Evolutionary conservation across 1,140 invertebrate species (phyloP).

Genomic region (Heliconius hermathena): DNA sequence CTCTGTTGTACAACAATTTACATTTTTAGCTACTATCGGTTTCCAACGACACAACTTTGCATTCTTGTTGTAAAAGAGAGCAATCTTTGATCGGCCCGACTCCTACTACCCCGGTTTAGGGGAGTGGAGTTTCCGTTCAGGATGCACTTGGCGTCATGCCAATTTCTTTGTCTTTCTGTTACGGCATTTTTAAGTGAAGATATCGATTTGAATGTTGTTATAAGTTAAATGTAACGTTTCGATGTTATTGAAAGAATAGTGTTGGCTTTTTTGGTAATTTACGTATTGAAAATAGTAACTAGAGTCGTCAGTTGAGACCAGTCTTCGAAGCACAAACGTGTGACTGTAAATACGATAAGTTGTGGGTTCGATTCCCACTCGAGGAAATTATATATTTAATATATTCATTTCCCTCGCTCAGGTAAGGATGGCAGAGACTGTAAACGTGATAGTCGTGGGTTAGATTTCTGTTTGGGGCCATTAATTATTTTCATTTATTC

Average conservation of each 20-base stretch:
- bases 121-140: constrained; percentile 43
- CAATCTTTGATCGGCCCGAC: constrained; percentile 69
- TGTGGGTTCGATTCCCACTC: no score
- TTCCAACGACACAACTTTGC: constrained; percentile 65
- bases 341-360: no score
- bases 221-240: background rate
- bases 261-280: background rate
- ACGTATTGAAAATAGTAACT: no score
- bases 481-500: no score
- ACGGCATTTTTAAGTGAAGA: constrained; percentile 54
- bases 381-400: no score
- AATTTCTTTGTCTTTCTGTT: constrained; percentile 74
- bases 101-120: constrained; percentile 54
- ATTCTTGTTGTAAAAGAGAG: constrained; percentile 64
- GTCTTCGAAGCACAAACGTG: no score
- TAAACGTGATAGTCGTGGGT: no score
- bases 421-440: no score
- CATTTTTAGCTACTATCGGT: constrained; percentile 66
- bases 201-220: constrained; percentile 38
- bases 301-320: background rate
- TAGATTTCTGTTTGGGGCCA: no score
- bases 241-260: background rate
- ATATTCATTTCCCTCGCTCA: no score
- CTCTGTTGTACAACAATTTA: constrained; percentile 56
- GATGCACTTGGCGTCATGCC: constrained; percentile 61